Conservation (phyloP, 2,888 invertebrate genomes). For the Eutolmus rufibarbis region DNA sequence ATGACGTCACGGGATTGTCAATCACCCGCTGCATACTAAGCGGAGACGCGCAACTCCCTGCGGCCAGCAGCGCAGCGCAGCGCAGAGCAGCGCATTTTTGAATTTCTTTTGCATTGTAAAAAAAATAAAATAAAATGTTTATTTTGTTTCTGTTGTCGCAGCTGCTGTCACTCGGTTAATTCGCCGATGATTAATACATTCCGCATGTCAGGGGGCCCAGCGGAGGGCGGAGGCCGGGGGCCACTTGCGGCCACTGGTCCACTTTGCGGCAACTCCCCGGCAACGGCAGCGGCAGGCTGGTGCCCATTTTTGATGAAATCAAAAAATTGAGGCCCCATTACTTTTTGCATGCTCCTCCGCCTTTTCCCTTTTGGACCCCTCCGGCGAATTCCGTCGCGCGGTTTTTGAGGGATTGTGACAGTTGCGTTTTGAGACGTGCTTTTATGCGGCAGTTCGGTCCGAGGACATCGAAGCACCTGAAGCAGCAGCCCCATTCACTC, state of each 20-base stretch:
- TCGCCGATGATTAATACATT: constrained; percentile 47
- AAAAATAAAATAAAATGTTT: background rate
- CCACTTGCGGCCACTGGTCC: background rate
- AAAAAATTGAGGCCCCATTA: constrained; percentile 24
- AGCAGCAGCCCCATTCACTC: background rate
- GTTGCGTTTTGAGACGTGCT: background rate
- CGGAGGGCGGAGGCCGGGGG: background rate
- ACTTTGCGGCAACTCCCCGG: background rate
- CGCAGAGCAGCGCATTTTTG: background rate
- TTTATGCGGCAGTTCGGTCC: background rate
- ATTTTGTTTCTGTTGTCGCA: constrained; percentile 23
- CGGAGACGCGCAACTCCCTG: background rate
- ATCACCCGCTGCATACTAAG: constrained; percentile 47
- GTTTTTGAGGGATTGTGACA: background rate
- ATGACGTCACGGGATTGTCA: constrained; percentile 50
- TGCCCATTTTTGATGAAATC: constrained; percentile 29
- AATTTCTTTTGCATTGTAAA: constrained; percentile 7
- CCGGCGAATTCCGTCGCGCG: background rate
- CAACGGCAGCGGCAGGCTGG: background rate
- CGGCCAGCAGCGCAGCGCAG: background rate
- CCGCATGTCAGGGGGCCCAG: background rate
- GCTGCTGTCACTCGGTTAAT: constrained; percentile 33
- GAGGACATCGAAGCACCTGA: background rate
- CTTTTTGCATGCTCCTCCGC: background rate
- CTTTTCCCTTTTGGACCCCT: background rate